A percentile compares a stretch with the other conserved stretches of the same genome.
Conservation (phyloP, 2,113 vertebrate species). For the Cathartes aura region DNA sequence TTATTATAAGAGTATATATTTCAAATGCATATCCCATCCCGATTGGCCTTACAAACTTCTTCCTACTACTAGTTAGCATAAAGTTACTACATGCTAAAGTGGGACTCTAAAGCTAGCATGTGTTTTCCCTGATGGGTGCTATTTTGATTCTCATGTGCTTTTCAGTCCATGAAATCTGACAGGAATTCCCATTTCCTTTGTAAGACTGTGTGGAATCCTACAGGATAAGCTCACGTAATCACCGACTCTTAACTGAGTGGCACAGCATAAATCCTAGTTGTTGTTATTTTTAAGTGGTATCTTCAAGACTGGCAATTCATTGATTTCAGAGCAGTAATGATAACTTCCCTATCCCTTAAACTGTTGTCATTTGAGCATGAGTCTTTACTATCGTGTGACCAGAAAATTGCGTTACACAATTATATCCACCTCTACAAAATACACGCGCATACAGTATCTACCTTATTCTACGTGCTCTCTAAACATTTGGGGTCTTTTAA, state of each 20-base stretch:
- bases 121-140: background rate
- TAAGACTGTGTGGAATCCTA: background rate
- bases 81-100: background rate
- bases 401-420: background rate
- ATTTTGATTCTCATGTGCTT: background rate
- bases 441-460: fast-evolving
- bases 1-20: background rate
- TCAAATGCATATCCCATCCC: background rate
- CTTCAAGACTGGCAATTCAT: background rate
- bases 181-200: background rate
- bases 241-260: background rate
- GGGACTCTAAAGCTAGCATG: background rate
- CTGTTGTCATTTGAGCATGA: background rate
- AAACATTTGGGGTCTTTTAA: background rate
- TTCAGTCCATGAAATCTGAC: background rate
- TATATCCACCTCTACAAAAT: background rate
- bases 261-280: background rate
- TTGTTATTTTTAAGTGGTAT: background rate
- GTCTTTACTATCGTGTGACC: background rate
- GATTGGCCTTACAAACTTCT: background rate
- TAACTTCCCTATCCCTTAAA: background rate
- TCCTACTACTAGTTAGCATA: background rate
- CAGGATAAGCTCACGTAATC: background rate
- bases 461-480: background rate
- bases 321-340: background rate